Base-by-base conservation (phyloP, 2,888 invertebrate species). In the Trichogramma dendrolimi region DNA sequence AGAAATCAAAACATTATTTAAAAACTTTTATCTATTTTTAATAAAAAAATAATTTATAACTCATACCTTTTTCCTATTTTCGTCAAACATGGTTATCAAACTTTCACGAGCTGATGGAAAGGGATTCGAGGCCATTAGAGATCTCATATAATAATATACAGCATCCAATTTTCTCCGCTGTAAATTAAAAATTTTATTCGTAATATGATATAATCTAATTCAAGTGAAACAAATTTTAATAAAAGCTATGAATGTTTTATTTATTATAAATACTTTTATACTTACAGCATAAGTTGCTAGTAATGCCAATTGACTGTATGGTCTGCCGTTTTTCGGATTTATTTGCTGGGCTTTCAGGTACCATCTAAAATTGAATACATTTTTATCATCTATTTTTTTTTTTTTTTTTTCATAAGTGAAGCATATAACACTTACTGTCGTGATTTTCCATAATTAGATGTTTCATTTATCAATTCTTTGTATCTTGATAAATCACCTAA, bases 111-210 rank as follows among this genome's bases (percentile, higher is more conserved):
- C 95, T 1, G 95, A 93, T 68, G 89, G 87, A 76, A 95, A 91
- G 2, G 96, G 93, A 84, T 94, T 95, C 49, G 94, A 92, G 61
- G 95, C 92, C 86, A 94, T 92, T 71, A 96, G 82, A 80, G 96
- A 95, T 71, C 96, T 86, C 91, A 95, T 94, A 77, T 95, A 96
- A 80, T 92, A 96, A 80, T 96, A 97, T 5, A 96, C 92, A n/a
- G 96, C 95, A 80, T 96, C 96, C 68, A 96, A 83, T 83, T 92
- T 94, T 74, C 94, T 86, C 81, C 91, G 89, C 94, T 96, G 81
- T 60, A 63, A 55, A 60, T 50, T 42, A 48, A 60, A 4, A 27
- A 43, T 41, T 11, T 41, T 11, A 50, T 58, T 43, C 4, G 5
- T 52, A 46, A 55, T 47, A 50, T 7, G 7, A 44, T 6, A 38